A percentile compares a stretch with the other conserved stretches of the same genome.
Evolutionary conservation across 2,113 vertebrate species (phyloP).

Genomic region (Centropristis striata): DNA sequence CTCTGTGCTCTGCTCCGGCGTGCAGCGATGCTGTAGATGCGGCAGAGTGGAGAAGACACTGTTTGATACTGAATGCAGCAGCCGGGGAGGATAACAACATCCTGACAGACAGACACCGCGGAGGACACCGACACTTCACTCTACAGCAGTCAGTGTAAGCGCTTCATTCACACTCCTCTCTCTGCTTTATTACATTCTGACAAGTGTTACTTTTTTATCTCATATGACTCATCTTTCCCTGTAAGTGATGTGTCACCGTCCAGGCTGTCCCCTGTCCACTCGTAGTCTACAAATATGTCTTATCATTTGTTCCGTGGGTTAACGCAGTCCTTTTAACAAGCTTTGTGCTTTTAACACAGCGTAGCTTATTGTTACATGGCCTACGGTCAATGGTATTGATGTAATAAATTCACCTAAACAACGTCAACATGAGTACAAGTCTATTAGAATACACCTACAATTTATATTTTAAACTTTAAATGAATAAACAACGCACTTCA

Average conservation of each 20-base stretch:
- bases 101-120: constrained; percentile 33
- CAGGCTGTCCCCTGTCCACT: constrained; percentile 2
- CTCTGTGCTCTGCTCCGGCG: neutral
- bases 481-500: too few species aligned
- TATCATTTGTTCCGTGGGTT: neutral
- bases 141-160: constrained; percentile 44
- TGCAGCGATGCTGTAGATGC: constrained; percentile 57
- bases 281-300: neutral
- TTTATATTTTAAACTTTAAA: neutral
- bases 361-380: neutral
- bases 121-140: constrained; percentile 17
- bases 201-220: neutral
- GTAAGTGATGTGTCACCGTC: neutral
- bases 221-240: neutral
- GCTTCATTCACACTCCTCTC: neutral
- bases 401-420: neutral
- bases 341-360: neutral
- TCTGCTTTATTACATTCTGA: neutral
- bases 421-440: neutral
- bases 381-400: fast-evolving
- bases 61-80: constrained; percentile 44
- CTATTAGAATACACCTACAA: neutral
- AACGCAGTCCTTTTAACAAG: neutral
- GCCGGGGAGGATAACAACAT: constrained; percentile 39
- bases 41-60: constrained; percentile 22